Evolutionary conservation across 2,797 vertebrate genomes (phyloP), one percentile per base, ranked within the genome.

Genomic region (Enteromius paludinosus): DNA sequence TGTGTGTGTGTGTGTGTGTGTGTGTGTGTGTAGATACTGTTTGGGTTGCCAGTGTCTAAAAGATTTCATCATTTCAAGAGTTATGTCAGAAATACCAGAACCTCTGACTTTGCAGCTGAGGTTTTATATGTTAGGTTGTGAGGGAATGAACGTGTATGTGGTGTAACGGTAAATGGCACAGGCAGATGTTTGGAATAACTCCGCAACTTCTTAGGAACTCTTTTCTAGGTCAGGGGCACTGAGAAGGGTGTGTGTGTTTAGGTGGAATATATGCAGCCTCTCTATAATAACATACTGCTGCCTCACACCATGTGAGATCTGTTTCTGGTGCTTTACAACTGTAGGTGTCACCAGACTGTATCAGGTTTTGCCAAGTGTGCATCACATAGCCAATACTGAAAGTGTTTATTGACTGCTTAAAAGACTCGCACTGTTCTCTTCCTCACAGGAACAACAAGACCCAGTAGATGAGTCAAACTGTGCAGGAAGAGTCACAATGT

Each of bases 161-260:
- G 84, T 82, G 72, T 82, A 84, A 80, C 52, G 59, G 20, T 71
- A 82, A 81, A 75, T 43, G 33, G 72, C 56, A 77, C 70, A 43
- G 43, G 78, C 84, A 86, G 78, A 83, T 87, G 86, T 79, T 81
- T 70, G 80, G 52, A 84, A 84, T 83, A 85, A 79, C 81, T 78
- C 81, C 43, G 47, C 79, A 49, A 56, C 70, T 35, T 52, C 30
- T 80, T 73, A 73, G 54, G 79, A 78, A 54, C 25, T 54, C 38
- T 84, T 86, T 87, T 87, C 72, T 89, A 82, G 79, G 88, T 82
- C 88, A 83, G 83, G 62, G 78, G 75, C 78, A 71, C 65, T 77
- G 78, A 14, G 59, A 76, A 77, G 70, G 76, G 74, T 71, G 33
- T 70, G 75, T 66, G 47, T 82, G 54, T 70, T 71, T 38, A 28